These are phyloP conservation scores for Scolopax bukidnonensis DNA, from an alignment of 2,797 vertebrate genomes.

Conservation along the genomic window DNA sequence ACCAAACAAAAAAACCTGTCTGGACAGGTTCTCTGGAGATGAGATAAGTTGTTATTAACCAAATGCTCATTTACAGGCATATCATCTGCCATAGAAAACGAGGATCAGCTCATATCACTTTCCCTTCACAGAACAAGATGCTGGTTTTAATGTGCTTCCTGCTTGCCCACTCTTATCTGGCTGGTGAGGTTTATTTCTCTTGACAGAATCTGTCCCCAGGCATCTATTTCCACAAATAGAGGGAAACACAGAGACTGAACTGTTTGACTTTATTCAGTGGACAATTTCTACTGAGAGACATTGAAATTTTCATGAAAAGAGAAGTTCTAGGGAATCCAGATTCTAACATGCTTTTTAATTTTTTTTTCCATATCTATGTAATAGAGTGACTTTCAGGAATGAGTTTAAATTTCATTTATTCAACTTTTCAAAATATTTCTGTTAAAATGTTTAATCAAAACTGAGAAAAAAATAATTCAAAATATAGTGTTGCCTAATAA, in stretches of 20 bases:
- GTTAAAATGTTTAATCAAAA: not conserved
- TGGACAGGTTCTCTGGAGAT: not conserved
- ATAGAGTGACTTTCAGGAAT: not conserved
- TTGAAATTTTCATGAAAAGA: not conserved
- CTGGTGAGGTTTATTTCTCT: constrained; percentile 16
- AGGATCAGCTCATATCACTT: not conserved
- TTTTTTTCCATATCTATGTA: not conserved
- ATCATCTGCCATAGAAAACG: not conserved
- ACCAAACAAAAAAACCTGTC: not conserved
- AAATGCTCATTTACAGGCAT: not conserved
- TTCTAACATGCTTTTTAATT: fast-evolving
- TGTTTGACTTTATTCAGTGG: not conserved
- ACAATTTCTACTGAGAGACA: not conserved
- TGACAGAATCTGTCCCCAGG: constrained; percentile 34
- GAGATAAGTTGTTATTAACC: not conserved
- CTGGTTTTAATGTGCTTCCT: constrained; percentile 36
- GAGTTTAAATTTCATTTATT: not conserved
- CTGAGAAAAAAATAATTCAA: not conserved
- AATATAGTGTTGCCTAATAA: not conserved
- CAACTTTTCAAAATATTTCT: not conserved
- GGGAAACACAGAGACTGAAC: not conserved
- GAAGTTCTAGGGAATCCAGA: not conserved
- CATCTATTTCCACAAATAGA: constrained; percentile 1
- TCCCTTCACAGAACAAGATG: not conserved
- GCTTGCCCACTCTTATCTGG: constrained; percentile 17